Conservation (phyloP, 30 jellyfish, hydroid and myxozoan species). For the Aurelia aurita region DNA sequence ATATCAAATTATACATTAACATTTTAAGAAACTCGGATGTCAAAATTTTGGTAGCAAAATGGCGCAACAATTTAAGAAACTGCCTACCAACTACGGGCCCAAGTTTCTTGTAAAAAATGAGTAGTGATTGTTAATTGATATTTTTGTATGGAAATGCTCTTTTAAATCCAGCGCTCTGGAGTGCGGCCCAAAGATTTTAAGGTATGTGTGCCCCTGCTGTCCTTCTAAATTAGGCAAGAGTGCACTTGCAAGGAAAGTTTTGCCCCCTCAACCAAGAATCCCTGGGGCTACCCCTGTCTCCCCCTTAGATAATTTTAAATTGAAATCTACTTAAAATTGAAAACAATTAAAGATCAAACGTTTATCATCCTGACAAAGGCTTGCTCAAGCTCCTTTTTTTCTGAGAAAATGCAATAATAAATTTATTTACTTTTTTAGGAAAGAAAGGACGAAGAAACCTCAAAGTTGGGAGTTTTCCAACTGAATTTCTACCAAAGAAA, state of each 20-base stretch:
- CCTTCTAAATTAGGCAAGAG: not conserved
- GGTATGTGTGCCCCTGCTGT: not conserved
- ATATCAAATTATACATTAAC: too few species aligned
- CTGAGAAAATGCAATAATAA: too few species aligned
- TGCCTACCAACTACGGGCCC: too few species aligned
- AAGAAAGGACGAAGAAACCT: slow-evolving; percentile 47
- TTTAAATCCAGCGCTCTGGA: not conserved
- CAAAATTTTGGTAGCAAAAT: too few species aligned
- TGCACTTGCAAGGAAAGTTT: not conserved
- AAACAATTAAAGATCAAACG: too few species aligned
- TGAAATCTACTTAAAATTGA: not conserved
- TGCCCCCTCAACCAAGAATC: slow-evolving; percentile 1
- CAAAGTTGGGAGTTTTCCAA: slow-evolving; percentile 57
- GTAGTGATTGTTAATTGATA: too few species aligned
- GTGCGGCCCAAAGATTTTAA: not conserved
- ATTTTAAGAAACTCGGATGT: too few species aligned
- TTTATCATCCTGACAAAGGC: not conserved
- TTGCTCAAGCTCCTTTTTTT: not conserved
- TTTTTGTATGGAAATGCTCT: not conserved
- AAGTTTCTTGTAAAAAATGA: too few species aligned
- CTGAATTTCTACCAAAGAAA: slow-evolving; percentile 50
- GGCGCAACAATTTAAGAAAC: too few species aligned
- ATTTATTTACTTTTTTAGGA: slow-evolving; percentile 23
- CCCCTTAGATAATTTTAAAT: not conserved
- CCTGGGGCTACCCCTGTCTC: not conserved